Evolutionary conservation across 2,797 vertebrate species (phyloP).

Genomic region (Lepilemur ruficaudatus): DNA sequence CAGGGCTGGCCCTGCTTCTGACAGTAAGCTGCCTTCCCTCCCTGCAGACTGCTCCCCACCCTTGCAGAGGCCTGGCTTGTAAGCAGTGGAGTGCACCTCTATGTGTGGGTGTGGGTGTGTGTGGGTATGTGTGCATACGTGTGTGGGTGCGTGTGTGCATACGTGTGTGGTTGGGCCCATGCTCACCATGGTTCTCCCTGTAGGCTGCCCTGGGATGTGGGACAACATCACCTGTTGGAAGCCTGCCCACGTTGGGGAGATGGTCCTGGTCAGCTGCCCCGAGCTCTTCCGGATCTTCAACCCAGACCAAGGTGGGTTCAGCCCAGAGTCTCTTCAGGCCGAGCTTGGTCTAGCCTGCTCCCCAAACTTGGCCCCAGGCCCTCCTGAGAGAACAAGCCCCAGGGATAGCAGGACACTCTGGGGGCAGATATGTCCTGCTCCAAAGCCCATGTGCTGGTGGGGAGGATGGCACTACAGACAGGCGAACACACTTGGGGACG

Average conservation of each 20-base stretch:
- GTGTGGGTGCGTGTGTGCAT: too few species aligned
- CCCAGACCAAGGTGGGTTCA: constrained; percentile 68
- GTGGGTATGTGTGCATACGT: too few species aligned
- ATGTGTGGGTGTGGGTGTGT: not conserved
- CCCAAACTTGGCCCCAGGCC: not conserved
- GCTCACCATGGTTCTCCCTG: not conserved
- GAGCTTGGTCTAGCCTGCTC: accelerated
- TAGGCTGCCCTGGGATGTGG: constrained; percentile 96
- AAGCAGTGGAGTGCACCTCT: too few species aligned
- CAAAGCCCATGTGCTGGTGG: not conserved
- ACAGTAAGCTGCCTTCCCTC: not conserved
- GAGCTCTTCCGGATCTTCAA: constrained; percentile 91
- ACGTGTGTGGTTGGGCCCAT: not conserved
- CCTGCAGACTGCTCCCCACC: not conserved
- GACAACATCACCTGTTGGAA: constrained; percentile 98
- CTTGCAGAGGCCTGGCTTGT: not conserved
- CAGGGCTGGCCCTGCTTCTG: too few species aligned
- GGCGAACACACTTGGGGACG: accelerated
- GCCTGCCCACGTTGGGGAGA: constrained; percentile 89
- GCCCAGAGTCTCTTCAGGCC: not conserved
- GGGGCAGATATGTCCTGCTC: not conserved
- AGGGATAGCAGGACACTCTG: accelerated
- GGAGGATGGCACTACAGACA: not conserved
- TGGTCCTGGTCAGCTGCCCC: constrained; percentile 92
- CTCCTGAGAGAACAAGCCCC: not conserved